Evolutionary conservation across 2,797 vertebrate species (phyloP).

Genomic region (Alectoris magna): DNA sequence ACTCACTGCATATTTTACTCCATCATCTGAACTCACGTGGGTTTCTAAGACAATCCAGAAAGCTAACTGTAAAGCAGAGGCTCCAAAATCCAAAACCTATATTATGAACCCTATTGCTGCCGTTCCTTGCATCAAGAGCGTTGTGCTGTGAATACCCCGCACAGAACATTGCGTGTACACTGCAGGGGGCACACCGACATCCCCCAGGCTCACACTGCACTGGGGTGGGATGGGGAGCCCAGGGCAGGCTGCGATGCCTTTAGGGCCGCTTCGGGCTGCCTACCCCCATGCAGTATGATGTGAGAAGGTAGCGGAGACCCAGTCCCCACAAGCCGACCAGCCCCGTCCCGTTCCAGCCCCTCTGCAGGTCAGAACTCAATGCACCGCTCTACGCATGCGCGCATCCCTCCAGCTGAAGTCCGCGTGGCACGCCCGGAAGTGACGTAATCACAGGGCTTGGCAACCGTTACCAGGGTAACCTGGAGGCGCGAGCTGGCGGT

Average conservation of each 20-base stretch:
- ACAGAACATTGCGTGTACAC: rapidly evolving
- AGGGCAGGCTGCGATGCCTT: neutral
- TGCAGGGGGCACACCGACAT: too few relatives aligned
- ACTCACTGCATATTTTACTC: constrained; percentile 65
- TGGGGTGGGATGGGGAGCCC: neutral
- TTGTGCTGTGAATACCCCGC: neutral
- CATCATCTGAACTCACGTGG: constrained; percentile 53
- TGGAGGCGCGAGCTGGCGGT: neutral
- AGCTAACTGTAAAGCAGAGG: constrained; percentile 5
- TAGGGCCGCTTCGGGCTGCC: too few relatives aligned
- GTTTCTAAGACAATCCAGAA: constrained; percentile 43
- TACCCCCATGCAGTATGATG: too few relatives aligned
- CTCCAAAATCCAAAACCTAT: constrained; percentile 12
- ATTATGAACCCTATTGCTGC: neutral
- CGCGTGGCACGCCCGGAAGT: constrained; percentile 48
- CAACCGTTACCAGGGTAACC: constrained; percentile 69
- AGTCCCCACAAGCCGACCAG: rapidly evolving
- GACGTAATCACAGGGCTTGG: constrained; percentile 5
- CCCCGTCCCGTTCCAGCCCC: rapidly evolving
- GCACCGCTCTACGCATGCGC: neutral
- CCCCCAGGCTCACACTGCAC: too few relatives aligned
- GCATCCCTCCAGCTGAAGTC: neutral
- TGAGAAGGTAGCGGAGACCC: rapidly evolving
- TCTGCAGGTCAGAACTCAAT: rapidly evolving
- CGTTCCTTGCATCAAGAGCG: neutral